Evolutionary conservation across 2,888 invertebrate species (phyloP), one percentile per base, ranked within the genome.

Genomic region (Ditylenchus weischeri): DNA sequence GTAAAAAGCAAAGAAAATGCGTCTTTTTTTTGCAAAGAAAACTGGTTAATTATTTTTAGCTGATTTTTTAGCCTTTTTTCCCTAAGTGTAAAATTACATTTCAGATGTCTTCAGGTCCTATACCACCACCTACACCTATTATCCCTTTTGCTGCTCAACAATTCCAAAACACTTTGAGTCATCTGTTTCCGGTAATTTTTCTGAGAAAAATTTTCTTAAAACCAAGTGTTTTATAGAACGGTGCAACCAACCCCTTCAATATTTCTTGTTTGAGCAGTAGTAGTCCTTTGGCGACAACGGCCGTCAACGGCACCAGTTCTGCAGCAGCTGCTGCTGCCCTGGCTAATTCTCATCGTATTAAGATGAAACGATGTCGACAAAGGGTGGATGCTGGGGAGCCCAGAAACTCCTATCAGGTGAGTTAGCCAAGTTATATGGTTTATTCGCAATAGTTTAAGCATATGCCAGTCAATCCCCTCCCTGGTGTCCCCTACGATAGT

Each of bases 381-480:
- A 90, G 91, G 87, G 92, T 91, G 88, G 91, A 92, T 90, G 92
- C 91, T 88, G 91, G 92, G 84, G 91, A 92, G 88, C 84, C 84
- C 11, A 90, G 91, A 87, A 92, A 91, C 88, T 90, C 90, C 86
- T 92, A 92, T 88, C 90, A 78, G 73, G 78, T 78, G 19, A 54
- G 54, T 54, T 1, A 10, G 8, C 11, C 21, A 10, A 11, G 11
- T 54, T 54, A 7, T 54, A 21, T 54, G n/a, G n/a, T 23, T 54
- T 11, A 54, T 54, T 50, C 50, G 6, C 21, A 50, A 5, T 50
- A 5, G 29, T 5, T 29, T 5, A 29, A 29, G 29, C 29, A 5
- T 29, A 29, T 4, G 2, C 2, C 29, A 29, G 29, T 29, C 29
- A 5, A 29, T 29, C 29, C 29, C 29, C 5, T 29, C 29, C 29